Evolutionary conservation across 2,888 invertebrate species (phyloP).

Genomic region (Sceliomorpha sp.): DNA sequence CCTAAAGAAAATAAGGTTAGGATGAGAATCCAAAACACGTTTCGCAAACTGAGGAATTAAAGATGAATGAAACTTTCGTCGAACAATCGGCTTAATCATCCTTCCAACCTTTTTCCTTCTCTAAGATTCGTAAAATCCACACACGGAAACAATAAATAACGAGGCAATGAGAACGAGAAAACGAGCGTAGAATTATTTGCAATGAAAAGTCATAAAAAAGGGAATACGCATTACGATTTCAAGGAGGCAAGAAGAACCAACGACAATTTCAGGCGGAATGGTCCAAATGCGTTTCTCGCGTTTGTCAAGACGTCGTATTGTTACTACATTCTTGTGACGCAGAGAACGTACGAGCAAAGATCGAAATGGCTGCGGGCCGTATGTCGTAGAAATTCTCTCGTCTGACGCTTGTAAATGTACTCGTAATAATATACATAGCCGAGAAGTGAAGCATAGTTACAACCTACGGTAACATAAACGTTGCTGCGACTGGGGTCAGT

Average conservation of each 20-base stretch:
- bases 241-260: too few species aligned
- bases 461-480: slow-evolving; percentile 24
- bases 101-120: too few species aligned
- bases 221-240: too few species aligned
- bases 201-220: too few species aligned
- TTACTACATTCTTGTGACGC: slow-evolving; percentile 5
- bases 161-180: too few species aligned
- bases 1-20: not conserved
- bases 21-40: not conserved
- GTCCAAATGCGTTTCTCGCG: too few species aligned
- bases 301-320: slow-evolving; percentile 17
- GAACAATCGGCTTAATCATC: too few species aligned
- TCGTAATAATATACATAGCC: slow-evolving; percentile 32
- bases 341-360: slow-evolving; percentile 17
- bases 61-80: too few species aligned
- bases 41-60: slow-evolving; percentile 8
- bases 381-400: slow-evolving; percentile 37
- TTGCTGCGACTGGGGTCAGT: slow-evolving; percentile 23
- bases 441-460: slow-evolving; percentile 17
- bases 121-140: too few species aligned
- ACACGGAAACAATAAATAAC: too few species aligned
- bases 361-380: slow-evolving; percentile 23
- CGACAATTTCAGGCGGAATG: too few species aligned
- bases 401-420: slow-evolving; percentile 20
- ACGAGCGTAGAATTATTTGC: too few species aligned